phyloP scores from a whole-genome alignment of 2,888 invertebrate species.

The Oligia strigilis region DNA sequence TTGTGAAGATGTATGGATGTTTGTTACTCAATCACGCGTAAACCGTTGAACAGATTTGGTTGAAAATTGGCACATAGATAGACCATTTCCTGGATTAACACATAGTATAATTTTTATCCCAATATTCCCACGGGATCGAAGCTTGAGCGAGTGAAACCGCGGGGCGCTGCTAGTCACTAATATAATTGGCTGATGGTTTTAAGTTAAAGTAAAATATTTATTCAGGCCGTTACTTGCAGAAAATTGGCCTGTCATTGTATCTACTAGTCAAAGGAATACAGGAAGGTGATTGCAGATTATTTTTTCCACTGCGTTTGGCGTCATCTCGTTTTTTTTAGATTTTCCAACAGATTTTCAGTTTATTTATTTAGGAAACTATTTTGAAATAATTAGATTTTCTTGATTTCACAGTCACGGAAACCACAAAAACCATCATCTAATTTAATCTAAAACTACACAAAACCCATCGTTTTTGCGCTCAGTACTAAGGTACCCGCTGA shows the following conservation, averaged over 20 bases:
- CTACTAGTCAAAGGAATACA: constrained; percentile 1
- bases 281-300: neutral
- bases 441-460: neutral
- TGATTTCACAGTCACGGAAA: neutral
- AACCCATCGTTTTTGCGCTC: constrained; percentile 69
- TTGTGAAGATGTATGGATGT: too few species aligned
- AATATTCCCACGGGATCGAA: too few species aligned
- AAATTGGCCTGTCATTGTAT: neutral
- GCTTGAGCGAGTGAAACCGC: too few species aligned
- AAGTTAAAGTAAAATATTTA: constrained; percentile 1
- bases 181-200: neutral
- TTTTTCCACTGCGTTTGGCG: neutral
- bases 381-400: neutral
- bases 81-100: too few species aligned
- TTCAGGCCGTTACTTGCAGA: neutral
- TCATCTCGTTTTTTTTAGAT: neutral
- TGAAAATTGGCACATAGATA: too few species aligned
- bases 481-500: constrained; percentile 70
- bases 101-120: too few species aligned
- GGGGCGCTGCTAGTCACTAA: too few species aligned
- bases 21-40: too few species aligned
- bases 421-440: neutral
- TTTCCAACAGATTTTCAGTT: neutral
- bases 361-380: neutral
- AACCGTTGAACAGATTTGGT: too few species aligned